A percentile compares a stretch with the other conserved stretches of the same genome.
Conservation (phyloP, 2,888 invertebrate genomes). For the Anagyrus pseudococci region DNA sequence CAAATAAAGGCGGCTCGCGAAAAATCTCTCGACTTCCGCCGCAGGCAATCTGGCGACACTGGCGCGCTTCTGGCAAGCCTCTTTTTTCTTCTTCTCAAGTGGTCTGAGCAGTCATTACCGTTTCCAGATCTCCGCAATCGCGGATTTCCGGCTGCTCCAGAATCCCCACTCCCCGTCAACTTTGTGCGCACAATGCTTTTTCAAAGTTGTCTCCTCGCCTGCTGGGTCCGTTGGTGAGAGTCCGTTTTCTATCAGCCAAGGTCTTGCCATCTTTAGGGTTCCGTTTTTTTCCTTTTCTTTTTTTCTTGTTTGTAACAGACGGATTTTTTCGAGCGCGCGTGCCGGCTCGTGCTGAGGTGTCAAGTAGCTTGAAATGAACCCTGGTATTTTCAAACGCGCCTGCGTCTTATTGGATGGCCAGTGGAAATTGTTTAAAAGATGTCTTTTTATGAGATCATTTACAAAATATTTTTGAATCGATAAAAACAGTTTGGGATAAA, state of each 20-base stretch:
- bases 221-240: no score
- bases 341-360: conserved; percentile 19
- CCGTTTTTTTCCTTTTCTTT: no score
- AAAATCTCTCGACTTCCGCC: conserved; percentile 34
- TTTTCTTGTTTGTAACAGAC: neutral
- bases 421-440: no score
- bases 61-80: conserved; percentile 10
- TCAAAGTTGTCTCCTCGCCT: no score
- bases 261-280: no score
- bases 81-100: conserved; percentile 7
- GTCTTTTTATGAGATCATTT: no score
- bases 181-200: no score
- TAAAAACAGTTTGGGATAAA: no score
- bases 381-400: conserved; percentile 28
- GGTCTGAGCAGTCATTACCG: conserved; percentile 30
- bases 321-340: neutral
- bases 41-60: conserved; percentile 31
- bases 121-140: conserved; percentile 11
- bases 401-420: conserved; percentile 9
- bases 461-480: no score
- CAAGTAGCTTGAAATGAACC: conserved; percentile 25
- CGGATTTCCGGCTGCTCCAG: conserved; percentile 35
- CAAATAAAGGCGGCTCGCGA: conserved; percentile 30
- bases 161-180: neutral
- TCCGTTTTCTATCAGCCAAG: conserved; percentile 20